These are phyloP conservation scores for Yponomeuta cagnagella DNA, from an alignment of 2,888 invertebrate genomes.

Conservation along the genomic window DNA sequence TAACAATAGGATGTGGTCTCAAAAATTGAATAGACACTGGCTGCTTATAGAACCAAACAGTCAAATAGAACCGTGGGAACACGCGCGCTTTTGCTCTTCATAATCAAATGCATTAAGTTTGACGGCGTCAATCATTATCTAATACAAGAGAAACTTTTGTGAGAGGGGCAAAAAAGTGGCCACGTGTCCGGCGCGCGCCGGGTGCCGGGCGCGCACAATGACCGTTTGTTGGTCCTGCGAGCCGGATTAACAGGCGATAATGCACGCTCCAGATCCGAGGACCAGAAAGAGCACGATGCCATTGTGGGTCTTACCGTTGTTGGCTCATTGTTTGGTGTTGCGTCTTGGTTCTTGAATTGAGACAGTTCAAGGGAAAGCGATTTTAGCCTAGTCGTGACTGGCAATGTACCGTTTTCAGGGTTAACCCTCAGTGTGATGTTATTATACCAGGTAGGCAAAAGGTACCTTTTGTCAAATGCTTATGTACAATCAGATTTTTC, in stretches of 20 bases:
- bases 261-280: conserved; percentile 71
- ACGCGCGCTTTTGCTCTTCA: background rate
- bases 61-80: background rate
- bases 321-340: conserved; percentile 38
- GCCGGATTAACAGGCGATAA: conserved; percentile 69
- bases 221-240: conserved; percentile 50
- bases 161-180: conserved; percentile 46
- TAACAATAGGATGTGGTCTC: background rate
- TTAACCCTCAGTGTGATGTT: too few species aligned
- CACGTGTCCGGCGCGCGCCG: conserved; percentile 68
- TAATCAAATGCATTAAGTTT: background rate
- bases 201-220: conserved; percentile 41
- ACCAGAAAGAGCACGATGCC: conserved; percentile 49
- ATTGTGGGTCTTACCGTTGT: conserved; percentile 30
- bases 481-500: too few species aligned
- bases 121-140: conserved; percentile 15
- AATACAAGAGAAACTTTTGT: conserved; percentile 29
- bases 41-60: background rate
- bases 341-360: background rate
- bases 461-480: too few species aligned
- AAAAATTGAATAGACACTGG: background rate
- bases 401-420: too few species aligned
- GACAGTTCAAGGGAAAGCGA: background rate
- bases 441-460: too few species aligned
- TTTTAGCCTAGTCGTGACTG: background rate